Percentiles rank a stretch among this genome's conserved stretches.
Evolutionary conservation across 2,797 vertebrate species (phyloP).

Genomic region (Catamblyrhynchus diadema): DNA sequence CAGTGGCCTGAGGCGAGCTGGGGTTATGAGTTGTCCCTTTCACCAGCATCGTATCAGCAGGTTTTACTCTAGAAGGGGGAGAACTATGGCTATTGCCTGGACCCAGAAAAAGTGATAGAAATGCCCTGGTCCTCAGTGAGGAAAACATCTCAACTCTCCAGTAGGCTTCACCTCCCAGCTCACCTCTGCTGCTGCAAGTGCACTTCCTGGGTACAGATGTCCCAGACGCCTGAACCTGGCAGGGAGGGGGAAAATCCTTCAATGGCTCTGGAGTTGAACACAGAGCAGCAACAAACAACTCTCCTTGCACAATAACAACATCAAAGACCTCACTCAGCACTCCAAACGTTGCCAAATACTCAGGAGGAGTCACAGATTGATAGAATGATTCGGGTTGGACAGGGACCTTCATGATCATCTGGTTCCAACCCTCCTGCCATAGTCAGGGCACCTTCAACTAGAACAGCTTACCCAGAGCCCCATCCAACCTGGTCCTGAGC

Average conservation of each 20-base stretch:
- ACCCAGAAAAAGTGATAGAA: not conserved
- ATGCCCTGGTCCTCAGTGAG: not conserved
- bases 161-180: not conserved
- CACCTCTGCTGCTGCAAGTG: not conserved
- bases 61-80: not conserved
- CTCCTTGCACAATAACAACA: not conserved
- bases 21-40: not conserved
- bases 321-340: not conserved
- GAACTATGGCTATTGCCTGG: not conserved
- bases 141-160: not conserved
- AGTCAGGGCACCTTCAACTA: not conserved
- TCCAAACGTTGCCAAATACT: not conserved
- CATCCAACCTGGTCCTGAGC: not conserved
- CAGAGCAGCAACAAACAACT: not conserved
- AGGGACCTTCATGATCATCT: not conserved
- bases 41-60: not conserved
- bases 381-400: not conserved
- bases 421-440: not conserved
- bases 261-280: fast-evolving
- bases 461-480: not conserved
- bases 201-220: not conserved
- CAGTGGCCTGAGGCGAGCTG: not conserved
- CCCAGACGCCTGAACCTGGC: not conserved
- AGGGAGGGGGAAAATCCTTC: not conserved
- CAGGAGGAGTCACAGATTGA: not conserved